Conservation (phyloP, 1,140 invertebrate genomes). For the Heliconius nattereri region DNA sequence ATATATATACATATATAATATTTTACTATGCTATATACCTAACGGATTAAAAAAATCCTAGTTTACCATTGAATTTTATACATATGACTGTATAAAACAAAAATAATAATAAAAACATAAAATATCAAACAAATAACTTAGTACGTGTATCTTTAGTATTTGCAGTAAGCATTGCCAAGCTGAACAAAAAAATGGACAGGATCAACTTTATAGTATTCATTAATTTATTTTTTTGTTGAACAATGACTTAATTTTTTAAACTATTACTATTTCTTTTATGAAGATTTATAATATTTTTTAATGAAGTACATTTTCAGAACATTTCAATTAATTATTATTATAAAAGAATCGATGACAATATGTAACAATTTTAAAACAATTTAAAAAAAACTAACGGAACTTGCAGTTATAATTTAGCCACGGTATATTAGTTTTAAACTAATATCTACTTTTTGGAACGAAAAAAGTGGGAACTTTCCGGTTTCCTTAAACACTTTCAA, state of each 20-base stretch:
- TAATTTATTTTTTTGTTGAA: no score
- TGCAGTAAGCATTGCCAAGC: slow-evolving; percentile 3
- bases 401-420: not conserved
- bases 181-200: not conserved
- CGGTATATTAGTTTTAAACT: not conserved
- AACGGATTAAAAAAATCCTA: no score
- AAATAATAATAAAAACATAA: no score
- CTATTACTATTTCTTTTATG: no score
- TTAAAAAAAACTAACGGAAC: no score
- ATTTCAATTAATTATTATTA: not conserved
- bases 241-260: no score
- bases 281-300: not conserved
- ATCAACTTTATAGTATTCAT: not conserved
- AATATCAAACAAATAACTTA: not conserved
- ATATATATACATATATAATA: no score
- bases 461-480: no score
- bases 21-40: no score
- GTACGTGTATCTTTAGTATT: not conserved
- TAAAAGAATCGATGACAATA: not conserved
- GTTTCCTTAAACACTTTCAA: no score
- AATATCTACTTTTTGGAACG: not conserved
- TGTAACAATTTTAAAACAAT: no score
- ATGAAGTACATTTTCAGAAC: not conserved
- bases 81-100: not conserved
- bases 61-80: not conserved